Percentiles rank a stretch among this genome's conserved stretches.
Conservation (phyloP, 2,888 invertebrate genomes). For the Pecten maximus region DNA sequence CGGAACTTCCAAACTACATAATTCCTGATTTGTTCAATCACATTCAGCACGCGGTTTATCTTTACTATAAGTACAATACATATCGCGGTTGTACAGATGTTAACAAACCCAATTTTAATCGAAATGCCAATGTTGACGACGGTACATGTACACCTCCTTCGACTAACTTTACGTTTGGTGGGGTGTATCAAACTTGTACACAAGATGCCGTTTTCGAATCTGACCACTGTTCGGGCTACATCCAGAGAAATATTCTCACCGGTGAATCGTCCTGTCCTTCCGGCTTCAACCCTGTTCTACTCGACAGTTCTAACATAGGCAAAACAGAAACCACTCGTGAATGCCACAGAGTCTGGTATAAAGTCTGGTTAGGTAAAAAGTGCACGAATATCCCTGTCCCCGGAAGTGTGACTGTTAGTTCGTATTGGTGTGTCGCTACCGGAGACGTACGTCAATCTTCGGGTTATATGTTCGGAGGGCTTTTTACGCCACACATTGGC, state of each 20-base stretch:
- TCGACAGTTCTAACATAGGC: conserved; percentile 54
- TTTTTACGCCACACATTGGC: conserved; percentile 58
- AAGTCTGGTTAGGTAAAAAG: neutral
- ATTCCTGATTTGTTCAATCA: conserved; percentile 44
- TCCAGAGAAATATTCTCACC: conserved; percentile 62
- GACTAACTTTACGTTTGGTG: conserved; percentile 60
- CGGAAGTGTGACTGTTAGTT: conserved; percentile 49
- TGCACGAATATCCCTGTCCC: conserved; percentile 49
- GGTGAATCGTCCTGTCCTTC: conserved; percentile 63
- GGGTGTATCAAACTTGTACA: conserved; percentile 60
- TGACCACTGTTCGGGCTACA: conserved; percentile 41
- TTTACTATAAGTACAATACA: conserved; percentile 68
- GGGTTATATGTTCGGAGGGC: conserved; percentile 71
- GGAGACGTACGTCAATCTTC: conserved; percentile 54
- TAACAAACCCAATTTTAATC: conserved; percentile 65
- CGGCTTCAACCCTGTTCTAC: conserved; percentile 56
- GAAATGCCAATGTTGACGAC: conserved; percentile 68
- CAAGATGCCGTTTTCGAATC: neutral
- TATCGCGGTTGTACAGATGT: conserved; percentile 64
- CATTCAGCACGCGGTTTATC: conserved; percentile 60
- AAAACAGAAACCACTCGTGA: conserved; percentile 43
- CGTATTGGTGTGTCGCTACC: conserved; percentile 69
- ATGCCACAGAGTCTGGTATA: conserved; percentile 54
- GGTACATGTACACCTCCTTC: conserved; percentile 58
- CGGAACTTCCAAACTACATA: conserved; percentile 54